Base-by-base conservation (phyloP, 1,140 invertebrate genomes). In the Sipha flava region DNA sequence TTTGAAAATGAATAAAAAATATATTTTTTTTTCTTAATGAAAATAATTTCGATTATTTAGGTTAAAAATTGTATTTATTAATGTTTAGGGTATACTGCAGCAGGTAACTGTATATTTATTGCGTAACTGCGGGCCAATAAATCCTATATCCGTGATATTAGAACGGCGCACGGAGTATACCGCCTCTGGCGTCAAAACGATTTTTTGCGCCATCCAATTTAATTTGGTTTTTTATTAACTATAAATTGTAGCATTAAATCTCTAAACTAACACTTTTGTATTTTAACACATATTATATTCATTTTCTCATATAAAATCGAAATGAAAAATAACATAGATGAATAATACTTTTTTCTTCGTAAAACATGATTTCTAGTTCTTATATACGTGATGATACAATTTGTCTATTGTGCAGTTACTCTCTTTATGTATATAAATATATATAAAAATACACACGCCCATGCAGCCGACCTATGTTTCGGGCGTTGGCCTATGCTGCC, bases 51-150 rank as follows among this genome's bases (percentile, higher is more conserved):
- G 68, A 3, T 29, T 31, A 9, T 72, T 72, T 29, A 43, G 34
- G 37, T 2, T 16, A 21, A 23, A 66, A 66, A 66, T 40, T 16
- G 21, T 26, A 2, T 43, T 40, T 31, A n/a, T 31, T 34, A 1
- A 10, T 31, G 59, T 64, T 64, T 31, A 9, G 7, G 7, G 9
- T 2, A 57, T 29, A 16, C 4, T 29, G 26, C 29, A 16, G 29
- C 16, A 3, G 10, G 5, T 40, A 70, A 9, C 21, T 49, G 4
- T 54, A 54, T 75, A 54, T 34, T 75, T 75, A 75, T 57, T 75
- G 72, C 72, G 72, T 75, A 75, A 75, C 72, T 75, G 49, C 72
- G 49, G 49, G 14, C 72, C 72, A 40, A 52, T 52, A 75, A 75
- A 75, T 52, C 72, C 45, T 54, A 75, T 75, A 75, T 66, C 37